Evolutionary conservation across 2,113 vertebrate genomes (phyloP).

Genomic region (Peucedramus taeniatus): DNA sequence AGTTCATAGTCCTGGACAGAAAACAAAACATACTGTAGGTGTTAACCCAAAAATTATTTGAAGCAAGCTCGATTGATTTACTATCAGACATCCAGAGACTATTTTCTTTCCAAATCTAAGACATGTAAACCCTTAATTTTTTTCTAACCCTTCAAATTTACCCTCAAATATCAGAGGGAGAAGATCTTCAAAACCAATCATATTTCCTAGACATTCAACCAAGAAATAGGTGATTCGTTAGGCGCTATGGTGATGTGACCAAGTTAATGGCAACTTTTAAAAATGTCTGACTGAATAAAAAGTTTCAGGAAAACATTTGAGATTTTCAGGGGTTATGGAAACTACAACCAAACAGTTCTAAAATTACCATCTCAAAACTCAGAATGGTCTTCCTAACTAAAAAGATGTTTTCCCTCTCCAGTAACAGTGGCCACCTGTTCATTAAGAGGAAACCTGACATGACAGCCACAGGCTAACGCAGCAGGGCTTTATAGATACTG

Average conservation of each 20-base stretch:
- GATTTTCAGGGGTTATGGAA: background rate
- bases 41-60: background rate
- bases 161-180: background rate
- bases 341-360: background rate
- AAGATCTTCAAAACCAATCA: background rate
- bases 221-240: background rate
- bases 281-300: background rate
- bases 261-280: background rate
- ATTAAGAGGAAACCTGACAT: background rate
- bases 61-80: background rate
- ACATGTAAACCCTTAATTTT: background rate
- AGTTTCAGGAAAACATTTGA: background rate
- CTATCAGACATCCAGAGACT: background rate
- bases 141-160: background rate
- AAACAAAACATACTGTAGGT: background rate
- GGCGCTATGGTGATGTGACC: background rate
- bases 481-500: background rate
- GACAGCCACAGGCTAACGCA: background rate
- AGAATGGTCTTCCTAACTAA: background rate
- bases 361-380: background rate
- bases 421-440: background rate
- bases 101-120: background rate
- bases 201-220: background rate
- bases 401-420: background rate
- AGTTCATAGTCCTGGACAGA: slow-evolving; percentile 76